Evolutionary conservation across 2,888 invertebrate species (phyloP), one percentile per base, ranked within the genome.

Genomic region (Pomacea canaliculata): DNA sequence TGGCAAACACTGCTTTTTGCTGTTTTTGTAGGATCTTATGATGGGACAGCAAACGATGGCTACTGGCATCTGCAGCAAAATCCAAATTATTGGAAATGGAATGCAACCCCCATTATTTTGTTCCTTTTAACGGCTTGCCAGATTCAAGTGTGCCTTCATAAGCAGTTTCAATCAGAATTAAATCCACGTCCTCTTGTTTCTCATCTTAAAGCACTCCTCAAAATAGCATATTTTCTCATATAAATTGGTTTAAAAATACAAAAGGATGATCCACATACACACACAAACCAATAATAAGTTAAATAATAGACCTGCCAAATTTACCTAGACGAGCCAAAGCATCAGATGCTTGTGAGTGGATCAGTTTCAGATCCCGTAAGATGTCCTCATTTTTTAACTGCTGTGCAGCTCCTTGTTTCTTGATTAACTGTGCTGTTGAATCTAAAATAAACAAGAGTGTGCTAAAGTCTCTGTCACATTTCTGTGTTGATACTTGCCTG

Each of bases 371-470:
- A 88, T 94, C 93, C 8, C 91, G 85, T 19, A 93, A 86, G 48
- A 94, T 86, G 83, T 93, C 92, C 65, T 91, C 86, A 84, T 94
- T 93, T 85, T 93, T 93, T 27, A 90, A 83, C 79, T 91, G 89
- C 73, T 92, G 92, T 77, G 92, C 92, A 19, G 86, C 83, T 19
- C 92, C 91, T 84, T 94, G 93, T 56, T 90, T 83, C 70, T 91
- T 86, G 12, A 94, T 84, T 82, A 93, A 91, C 71, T 89, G 81
- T 65, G 91, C 91, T 0, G 93, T 93, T 73, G 90, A 89, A 86
- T 93, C 93, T 91, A 79, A 37, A 79, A 79, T 73, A 59, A 56
- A 73, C 37, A 37, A 5, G 37, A 37, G 37, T 37, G 5, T 37
- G 37, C 4, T 37, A 37, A 37, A 37, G 37, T 37, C 37, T 37